Evolutionary conservation across 2,888 invertebrate genomes (phyloP).

Genomic region (Ichneumoninae sp.): DNA sequence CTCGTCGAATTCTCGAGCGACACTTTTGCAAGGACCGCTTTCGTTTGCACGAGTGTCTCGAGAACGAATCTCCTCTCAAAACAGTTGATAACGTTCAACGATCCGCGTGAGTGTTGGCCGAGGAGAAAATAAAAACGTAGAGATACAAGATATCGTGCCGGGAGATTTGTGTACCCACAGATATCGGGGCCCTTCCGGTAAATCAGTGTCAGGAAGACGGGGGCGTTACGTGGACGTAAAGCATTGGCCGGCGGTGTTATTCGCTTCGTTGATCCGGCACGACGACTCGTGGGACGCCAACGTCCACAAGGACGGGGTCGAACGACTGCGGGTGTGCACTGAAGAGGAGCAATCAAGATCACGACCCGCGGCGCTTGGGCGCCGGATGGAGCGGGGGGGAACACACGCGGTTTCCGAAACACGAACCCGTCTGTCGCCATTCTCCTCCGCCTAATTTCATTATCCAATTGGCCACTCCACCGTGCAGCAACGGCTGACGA

Average conservation of each 20-base stretch:
- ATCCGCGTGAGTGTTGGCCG: conserved; percentile 30
- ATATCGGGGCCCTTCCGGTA: conserved; percentile 66
- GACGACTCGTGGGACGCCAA: conserved; percentile 41
- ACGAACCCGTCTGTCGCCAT: conserved; percentile 38
- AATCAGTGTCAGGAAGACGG: conserved; percentile 60
- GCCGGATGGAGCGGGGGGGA: conserved; percentile 2
- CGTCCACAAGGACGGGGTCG: conserved; percentile 32
- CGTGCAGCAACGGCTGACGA: conserved; percentile 20
- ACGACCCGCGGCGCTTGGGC: conserved; percentile 50
- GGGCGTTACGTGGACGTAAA: not conserved
- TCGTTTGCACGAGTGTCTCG: conserved; percentile 62
- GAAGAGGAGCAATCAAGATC: conserved; percentile 76
- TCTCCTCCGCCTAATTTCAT: conserved; percentile 56
- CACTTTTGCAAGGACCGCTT: conserved; percentile 59
- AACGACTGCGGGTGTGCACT: conserved; percentile 43
- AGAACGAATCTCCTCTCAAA: conserved; percentile 49
- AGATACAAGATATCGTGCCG: not conserved
- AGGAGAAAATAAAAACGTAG: conserved; percentile 27
- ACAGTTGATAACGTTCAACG: conserved; percentile 41
- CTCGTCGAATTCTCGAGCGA: conserved; percentile 66
- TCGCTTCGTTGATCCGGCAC: conserved; percentile 35
- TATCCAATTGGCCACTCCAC: conserved; percentile 51
- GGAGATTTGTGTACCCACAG: conserved; percentile 26
- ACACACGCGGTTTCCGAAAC: conserved; percentile 35
- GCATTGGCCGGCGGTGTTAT: conserved; percentile 6